Percentiles rank a stretch among this genome's conserved stretches.
phyloP scores from a whole-genome alignment of 2,888 invertebrate species.

The Sinopyrophorus schimmeli region DNA sequence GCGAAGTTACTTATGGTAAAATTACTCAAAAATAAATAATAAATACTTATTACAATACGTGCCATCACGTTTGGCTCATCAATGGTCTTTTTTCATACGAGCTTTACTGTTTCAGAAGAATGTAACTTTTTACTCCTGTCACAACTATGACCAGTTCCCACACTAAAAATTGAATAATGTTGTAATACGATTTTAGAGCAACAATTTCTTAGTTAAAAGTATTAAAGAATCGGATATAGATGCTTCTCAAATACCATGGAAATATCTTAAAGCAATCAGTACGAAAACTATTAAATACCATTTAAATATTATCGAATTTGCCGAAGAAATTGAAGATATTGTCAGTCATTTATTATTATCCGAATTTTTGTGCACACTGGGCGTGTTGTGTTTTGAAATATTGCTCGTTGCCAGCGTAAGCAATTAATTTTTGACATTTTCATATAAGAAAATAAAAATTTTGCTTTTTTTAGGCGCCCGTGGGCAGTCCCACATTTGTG shows the following conservation, averaged over 20 bases:
- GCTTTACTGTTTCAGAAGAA: too few species aligned
- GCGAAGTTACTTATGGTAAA: too few species aligned
- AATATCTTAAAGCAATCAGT: background rate
- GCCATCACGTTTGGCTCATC: too few species aligned
- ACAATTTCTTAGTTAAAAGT: too few species aligned
- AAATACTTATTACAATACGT: too few species aligned
- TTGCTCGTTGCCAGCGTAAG: background rate
- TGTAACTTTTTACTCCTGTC: too few species aligned
- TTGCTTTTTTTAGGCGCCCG: background rate
- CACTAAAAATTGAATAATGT: too few species aligned
- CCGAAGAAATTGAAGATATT: conserved; percentile 20
- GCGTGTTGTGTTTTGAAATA: conserved; percentile 5
- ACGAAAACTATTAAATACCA: conserved; percentile 20
- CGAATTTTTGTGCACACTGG: conserved; percentile 5
- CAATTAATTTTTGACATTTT: background rate
- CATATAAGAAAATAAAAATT: background rate
- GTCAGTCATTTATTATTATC: conserved; percentile 20
- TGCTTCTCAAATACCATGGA: background rate
- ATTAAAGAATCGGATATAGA: too few species aligned
- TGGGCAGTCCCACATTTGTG: background rate
- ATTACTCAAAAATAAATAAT: too few species aligned
- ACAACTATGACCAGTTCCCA: too few species aligned
- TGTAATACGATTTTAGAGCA: too few species aligned
- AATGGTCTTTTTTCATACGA: too few species aligned
- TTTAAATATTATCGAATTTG: conserved; percentile 19